A percentile compares a stretch with the other conserved stretches of the same genome.
These are phyloP conservation scores for Coilia nasus DNA, from an alignment of 2,797 vertebrate genomes.

Conservation along the genomic window DNA sequence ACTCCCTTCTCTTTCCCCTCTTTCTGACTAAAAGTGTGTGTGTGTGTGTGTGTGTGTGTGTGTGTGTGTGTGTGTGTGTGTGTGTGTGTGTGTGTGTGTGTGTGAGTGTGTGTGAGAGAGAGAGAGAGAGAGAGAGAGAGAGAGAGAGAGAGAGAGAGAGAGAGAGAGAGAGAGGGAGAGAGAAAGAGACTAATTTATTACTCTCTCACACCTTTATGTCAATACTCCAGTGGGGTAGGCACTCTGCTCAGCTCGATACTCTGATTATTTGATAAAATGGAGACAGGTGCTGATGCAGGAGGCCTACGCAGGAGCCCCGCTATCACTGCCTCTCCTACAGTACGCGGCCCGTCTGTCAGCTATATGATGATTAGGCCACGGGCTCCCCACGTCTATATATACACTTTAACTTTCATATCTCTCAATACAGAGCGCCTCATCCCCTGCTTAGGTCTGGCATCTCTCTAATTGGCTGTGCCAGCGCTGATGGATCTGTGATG, in stretches of 20 bases:
- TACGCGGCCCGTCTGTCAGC: neutral
- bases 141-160: no score
- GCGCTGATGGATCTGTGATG: neutral
- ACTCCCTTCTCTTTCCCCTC: constrained; percentile 23
- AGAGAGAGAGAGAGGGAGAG: neutral
- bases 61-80: neutral
- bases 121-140: no score
- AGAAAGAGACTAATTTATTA: constrained; percentile 55
- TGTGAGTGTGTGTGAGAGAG: neutral
- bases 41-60: neutral
- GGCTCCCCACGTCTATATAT: neutral
- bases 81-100: neutral
- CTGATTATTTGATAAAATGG: constrained; percentile 55
- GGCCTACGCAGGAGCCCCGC: constrained; percentile 43
- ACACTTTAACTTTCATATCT: neutral
- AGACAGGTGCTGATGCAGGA: constrained; percentile 45
- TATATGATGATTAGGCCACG: neutral
- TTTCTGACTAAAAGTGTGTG: neutral
- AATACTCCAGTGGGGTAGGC: constrained; percentile 51
- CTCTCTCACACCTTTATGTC: constrained; percentile 55
- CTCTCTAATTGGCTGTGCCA: neutral
- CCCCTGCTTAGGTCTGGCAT: neutral
- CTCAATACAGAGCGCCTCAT: neutral
- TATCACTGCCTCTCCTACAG: neutral
- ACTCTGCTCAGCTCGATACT: constrained; percentile 43